Evolutionary conservation across 2,113 vertebrate species (phyloP), one percentile per base, ranked within the genome.

Genomic region (Hippocampus barbouri): DNA sequence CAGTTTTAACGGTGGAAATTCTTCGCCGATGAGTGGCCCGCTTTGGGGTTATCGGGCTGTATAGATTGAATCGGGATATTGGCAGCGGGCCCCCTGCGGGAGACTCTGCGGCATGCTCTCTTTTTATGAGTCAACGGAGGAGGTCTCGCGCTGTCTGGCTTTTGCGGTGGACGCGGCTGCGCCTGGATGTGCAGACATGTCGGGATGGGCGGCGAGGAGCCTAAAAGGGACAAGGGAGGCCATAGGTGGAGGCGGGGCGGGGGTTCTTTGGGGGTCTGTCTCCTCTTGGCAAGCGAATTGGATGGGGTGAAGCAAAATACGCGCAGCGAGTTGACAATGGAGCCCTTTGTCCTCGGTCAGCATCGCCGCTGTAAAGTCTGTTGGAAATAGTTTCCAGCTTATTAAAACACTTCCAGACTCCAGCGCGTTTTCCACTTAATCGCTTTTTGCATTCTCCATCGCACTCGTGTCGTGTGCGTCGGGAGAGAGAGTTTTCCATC

Each of bases 321-420:
- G 83, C 72, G 21, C 78, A 78, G 77, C 78, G 80, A 70, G 86
- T 87, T 86, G 85, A 92, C 92, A 93, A 92, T 92, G 90, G 77
- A 77, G 79, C 66, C 87, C 90, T 92, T 93, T 93, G 92, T 93
- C 85, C 91, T 83, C 68, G 71, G 84, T 86, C 88, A 74, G 89
- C 89, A 88, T 91, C 86, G 47, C 86, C 88, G 87, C 85, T 81
- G 71, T 89, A 89, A 89, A 89, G 87, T 90, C 91, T 92, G 90
- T 92, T 91, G 88, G 83, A 92, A 92, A 93, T 92, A 91, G 89
- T 92, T 93, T 93, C 92, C 92, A 93, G 89, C 89, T 88, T 92
- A 93, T 92, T 91, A 92, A 91, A 92, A 92, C 75, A 79, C 85
- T 93, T 92, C 91, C 91, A 93, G 90, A 92, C 91, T 68, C 57